These are phyloP conservation scores for Sthenelais limicola DNA, from an alignment of 2,888 invertebrate genomes.

Conservation along the genomic window DNA sequence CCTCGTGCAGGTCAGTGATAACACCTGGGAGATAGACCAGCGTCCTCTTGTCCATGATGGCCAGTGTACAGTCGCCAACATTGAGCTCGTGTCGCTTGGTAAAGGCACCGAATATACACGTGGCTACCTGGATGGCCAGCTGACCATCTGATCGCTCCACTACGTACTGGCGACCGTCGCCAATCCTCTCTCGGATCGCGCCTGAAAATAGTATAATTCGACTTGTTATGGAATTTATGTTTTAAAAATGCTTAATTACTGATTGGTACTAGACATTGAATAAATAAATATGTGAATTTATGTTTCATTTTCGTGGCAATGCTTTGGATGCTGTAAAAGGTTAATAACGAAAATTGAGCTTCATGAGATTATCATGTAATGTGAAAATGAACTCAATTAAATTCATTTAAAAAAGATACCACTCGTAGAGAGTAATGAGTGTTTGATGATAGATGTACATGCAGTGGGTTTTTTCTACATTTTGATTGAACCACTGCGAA, in stretches of 20 bases:
- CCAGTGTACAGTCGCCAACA: constrained; percentile 58
- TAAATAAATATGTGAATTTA: no score
- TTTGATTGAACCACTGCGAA: no score
- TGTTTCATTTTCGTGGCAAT: no score
- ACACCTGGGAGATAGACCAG: constrained; percentile 60
- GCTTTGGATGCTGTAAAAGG: no score
- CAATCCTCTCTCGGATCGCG: constrained; percentile 58
- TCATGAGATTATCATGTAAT: no score
- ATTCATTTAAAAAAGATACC: no score
- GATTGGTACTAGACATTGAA: no score
- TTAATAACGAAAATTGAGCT: no score
- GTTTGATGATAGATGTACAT: no score
- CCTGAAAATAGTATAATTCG: constrained; percentile 52
- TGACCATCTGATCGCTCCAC: constrained; percentile 65
- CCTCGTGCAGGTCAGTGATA: constrained; percentile 43
- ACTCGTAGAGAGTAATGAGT: no score
- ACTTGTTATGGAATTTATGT: neutral
- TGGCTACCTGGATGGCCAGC: constrained; percentile 56
- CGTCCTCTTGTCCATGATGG: constrained; percentile 53
- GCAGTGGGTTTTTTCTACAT: no score
- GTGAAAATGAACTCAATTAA: no score
- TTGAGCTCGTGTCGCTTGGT: constrained; percentile 57
- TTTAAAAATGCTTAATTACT: neutral
- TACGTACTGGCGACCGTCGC: constrained; percentile 60
- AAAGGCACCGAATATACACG: constrained; percentile 66